Base-by-base conservation (phyloP, 2,797 vertebrate genomes). In the Phoeniculus purpureus region DNA sequence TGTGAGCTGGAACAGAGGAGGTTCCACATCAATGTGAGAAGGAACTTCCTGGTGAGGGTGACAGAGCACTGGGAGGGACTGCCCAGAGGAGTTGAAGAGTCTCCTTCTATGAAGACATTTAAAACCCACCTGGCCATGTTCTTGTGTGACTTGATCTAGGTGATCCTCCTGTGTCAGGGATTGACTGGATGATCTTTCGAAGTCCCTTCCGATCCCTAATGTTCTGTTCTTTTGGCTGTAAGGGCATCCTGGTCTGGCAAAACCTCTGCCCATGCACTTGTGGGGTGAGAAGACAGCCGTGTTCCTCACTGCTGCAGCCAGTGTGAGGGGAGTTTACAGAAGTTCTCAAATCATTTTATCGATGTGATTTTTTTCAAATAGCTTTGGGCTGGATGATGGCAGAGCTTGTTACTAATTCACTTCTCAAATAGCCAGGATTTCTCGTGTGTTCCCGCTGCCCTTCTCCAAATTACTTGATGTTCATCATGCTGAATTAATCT, bases 401-500 rank as follows among this genome's bases (percentile, higher is more conserved):
- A 15, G 32, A 76, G 60, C 87, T 71, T 0, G 0, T 54, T 64
- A 20, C n/a, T 32, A 29, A 87, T 47, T 45, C 65, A 23, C 25
- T 67, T 56, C 61, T 80, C 72, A 40, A 59, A 31, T 52, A 45
- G 61, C 20, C 73, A 20, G 47, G 56, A 43, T 20, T 40, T 13
- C 3, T 3, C 2, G 43, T 75, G 31, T 3, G 20, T 32, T 58
- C 12, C 12, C 11, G 2, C 1, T 0, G 20, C 47, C 19, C 50
- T 76, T 90, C 34, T 82, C 74, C 73, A 60, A 64, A 71, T 94
- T 73, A 50, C 75, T 71, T 2, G 1, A 54, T 0, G 1, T 60
- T 85, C 65, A 84, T 90, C 52, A 22, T 15, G 59, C 87, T 70
- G 87, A 89, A 93, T 91, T 92, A 89, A 93, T 82, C 76, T 56